Evolutionary conservation across 2,888 invertebrate genomes (phyloP).

Genomic region (Chloromyia formosa): DNA sequence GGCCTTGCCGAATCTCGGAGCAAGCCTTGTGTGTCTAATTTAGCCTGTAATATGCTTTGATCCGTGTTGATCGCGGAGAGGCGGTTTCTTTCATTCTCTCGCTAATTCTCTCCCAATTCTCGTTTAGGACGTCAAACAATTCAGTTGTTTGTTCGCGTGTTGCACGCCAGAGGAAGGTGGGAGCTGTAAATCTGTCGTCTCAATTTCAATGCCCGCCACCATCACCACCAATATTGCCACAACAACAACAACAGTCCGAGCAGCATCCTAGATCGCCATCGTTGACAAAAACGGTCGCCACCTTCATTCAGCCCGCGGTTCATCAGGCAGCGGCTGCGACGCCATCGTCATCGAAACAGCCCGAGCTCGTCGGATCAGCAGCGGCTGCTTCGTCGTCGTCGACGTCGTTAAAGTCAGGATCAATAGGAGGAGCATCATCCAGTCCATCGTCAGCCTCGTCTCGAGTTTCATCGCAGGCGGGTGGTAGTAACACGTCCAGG

Average conservation of each 20-base stretch:
- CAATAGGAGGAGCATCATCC: no score
- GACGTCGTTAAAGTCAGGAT: not conserved
- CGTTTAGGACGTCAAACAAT: not conserved
- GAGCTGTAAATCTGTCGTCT: conserved; percentile 28
- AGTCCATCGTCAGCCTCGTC: not conserved
- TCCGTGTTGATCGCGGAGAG: no score
- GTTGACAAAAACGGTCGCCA: not conserved
- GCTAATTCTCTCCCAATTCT: no score
- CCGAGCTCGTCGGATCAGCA: not conserved
- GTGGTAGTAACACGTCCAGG: not conserved
- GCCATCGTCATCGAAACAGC: not conserved
- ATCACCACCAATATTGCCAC: not conserved
- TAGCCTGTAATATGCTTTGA: no score
- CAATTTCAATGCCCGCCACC: not conserved
- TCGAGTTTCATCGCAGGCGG: no score
- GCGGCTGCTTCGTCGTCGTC: not conserved
- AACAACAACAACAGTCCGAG: not conserved
- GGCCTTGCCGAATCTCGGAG: no score
- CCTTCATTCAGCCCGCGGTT: not conserved
- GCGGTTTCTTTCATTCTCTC: no score
- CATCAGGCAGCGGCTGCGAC: not conserved
- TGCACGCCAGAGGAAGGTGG: conserved; percentile 44
- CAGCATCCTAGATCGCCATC: not conserved
- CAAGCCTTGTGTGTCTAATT: no score
- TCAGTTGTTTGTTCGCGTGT: conserved; percentile 44